A percentile compares a stretch with the other conserved stretches of the same genome.
These are phyloP conservation scores for Rhyacichthys aspro DNA, from an alignment of 2,797 vertebrate genomes.

Conservation along the genomic window DNA sequence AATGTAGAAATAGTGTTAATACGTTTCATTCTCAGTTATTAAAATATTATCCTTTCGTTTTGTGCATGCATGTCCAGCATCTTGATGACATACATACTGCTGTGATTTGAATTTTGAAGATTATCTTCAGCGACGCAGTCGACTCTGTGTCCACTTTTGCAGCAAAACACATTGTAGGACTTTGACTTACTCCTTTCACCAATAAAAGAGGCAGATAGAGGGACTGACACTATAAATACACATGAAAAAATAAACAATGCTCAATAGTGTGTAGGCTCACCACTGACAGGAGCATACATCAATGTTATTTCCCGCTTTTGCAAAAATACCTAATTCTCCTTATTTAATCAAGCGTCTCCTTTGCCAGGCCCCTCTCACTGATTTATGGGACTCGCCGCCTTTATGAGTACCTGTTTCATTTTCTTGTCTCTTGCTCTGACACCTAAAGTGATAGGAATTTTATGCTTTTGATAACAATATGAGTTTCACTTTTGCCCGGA, in stretches of 20 bases:
- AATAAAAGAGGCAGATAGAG: conserved; percentile 30
- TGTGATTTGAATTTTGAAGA: not conserved
- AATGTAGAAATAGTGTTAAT: too few species aligned
- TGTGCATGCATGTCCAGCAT: too few species aligned
- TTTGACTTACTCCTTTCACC: conserved; percentile 44
- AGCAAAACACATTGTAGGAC: conserved; percentile 7
- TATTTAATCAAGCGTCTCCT: conserved; percentile 79
- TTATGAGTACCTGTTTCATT: conserved; percentile 85
- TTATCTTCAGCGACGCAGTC: conserved; percentile 1
- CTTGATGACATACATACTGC: too few species aligned
- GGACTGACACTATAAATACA: conserved; percentile 65
- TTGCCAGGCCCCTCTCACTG: conserved; percentile 43
- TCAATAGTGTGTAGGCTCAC: conserved; percentile 58
- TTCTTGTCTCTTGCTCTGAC: conserved; percentile 77
- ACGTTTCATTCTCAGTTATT: too few species aligned
- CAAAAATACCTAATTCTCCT: conserved; percentile 80
- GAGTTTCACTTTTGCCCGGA: conserved; percentile 79
- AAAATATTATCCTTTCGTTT: too few species aligned
- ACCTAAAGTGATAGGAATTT: conserved; percentile 84
- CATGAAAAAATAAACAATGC: conserved; percentile 65
- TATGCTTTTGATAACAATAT: conserved; percentile 85
- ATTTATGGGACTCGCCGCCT: conserved; percentile 71
- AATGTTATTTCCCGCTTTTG: conserved; percentile 79
- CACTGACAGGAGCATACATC: conserved; percentile 75
- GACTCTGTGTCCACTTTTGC: conserved; percentile 17